Percentiles rank a stretch among this genome's conserved stretches.
Evolutionary conservation across 2,888 invertebrate species (phyloP).

Genomic region (Smittia sp.): DNA sequence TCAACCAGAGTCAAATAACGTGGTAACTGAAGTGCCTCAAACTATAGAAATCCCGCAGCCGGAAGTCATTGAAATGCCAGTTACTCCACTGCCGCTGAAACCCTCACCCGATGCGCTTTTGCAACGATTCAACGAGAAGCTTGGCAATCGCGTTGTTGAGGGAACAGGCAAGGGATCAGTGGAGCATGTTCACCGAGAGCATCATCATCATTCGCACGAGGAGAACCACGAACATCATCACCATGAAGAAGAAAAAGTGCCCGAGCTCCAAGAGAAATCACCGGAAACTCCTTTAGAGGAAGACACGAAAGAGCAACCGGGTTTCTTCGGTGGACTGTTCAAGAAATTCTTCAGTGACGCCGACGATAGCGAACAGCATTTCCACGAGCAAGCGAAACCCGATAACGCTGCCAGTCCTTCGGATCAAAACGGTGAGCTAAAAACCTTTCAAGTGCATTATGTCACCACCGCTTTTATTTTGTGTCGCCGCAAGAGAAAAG

Average conservation of each 20-base stretch:
- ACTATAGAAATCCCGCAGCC: neutral
- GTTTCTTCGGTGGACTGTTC: conserved; percentile 35
- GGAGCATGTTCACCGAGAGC: neutral
- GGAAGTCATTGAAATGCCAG: neutral
- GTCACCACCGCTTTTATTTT: no score
- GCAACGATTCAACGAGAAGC: conserved; percentile 10
- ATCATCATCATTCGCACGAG: conserved; percentile 3
- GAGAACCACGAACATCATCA: neutral
- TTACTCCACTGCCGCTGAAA: neutral
- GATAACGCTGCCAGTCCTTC: neutral
- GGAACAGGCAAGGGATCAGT: neutral
- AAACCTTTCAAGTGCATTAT: no score
- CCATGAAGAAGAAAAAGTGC: neutral
- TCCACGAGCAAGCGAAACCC: conserved; percentile 3
- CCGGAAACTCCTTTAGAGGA: neutral
- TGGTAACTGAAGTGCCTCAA: neutral
- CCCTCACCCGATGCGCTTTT: neutral
- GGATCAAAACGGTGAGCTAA: neutral
- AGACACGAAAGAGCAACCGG: conserved; percentile 5
- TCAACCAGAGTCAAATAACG: neutral
- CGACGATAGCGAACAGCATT: neutral
- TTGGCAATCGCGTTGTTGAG: neutral
- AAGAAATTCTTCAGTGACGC: conserved; percentile 18
- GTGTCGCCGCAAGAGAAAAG: no score
- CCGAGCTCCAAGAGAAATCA: neutral